Percentiles rank a stretch among this genome's conserved stretches.
Conservation (phyloP, 2,113 vertebrate genomes). For the Polypterus bichir region DNA sequence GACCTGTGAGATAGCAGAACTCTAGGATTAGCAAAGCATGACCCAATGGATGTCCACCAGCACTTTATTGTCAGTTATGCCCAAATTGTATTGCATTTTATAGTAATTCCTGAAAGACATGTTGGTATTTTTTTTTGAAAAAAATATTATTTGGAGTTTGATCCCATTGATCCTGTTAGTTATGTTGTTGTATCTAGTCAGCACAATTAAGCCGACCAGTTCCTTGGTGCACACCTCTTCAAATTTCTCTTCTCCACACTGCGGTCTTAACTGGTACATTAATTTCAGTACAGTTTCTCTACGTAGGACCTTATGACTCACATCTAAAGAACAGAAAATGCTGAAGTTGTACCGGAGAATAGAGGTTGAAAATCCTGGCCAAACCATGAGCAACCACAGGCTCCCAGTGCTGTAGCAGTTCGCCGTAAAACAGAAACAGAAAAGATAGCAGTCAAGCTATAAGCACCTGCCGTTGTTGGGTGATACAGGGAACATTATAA, state of each 20-base stretch:
- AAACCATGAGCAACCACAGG: slow-evolving; percentile 55
- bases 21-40: slow-evolving; percentile 76
- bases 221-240: slow-evolving; percentile 69
- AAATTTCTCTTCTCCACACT: slow-evolving; percentile 52
- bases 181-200: slow-evolving; percentile 92
- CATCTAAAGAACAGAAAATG: slow-evolving; percentile 80
- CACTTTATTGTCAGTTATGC: slow-evolving; percentile 63
- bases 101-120: slow-evolving; percentile 75
- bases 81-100: slow-evolving; percentile 72
- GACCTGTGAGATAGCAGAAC: slow-evolving; percentile 82
- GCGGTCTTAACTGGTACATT: slow-evolving; percentile 59
- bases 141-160: slow-evolving; percentile 66
- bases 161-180: slow-evolving; percentile 87
- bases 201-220: slow-evolving; percentile 72
- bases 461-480: too few relatives aligned
- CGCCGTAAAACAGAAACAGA: too few relatives aligned
- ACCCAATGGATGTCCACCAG: slow-evolving; percentile 50
- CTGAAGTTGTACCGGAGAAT: slow-evolving; percentile 75
- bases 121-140: slow-evolving; percentile 63
- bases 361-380: slow-evolving; percentile 74
- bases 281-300: slow-evolving; percentile 79
- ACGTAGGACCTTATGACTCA: slow-evolving; percentile 85
- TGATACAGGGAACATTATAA: too few relatives aligned
- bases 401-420: too few relatives aligned
- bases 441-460: too few relatives aligned